These are phyloP conservation scores for Cyprinodon tularosa DNA, from an alignment of 2,113 vertebrate species.

Conservation along the genomic window DNA sequence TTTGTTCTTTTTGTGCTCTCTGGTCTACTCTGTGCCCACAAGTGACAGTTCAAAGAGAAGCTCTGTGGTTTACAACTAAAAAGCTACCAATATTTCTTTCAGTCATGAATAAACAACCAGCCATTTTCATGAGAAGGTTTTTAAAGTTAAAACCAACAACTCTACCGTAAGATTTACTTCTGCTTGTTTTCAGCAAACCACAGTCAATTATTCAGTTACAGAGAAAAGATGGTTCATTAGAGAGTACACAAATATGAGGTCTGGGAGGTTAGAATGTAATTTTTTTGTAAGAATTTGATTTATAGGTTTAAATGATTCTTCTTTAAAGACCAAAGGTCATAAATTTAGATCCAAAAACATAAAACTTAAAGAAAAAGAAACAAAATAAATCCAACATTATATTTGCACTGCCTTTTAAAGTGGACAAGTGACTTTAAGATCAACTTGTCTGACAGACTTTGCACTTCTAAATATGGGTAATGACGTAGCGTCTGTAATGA, in stretches of 20 bases:
- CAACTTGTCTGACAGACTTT: neutral
- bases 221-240: constrained; percentile 12
- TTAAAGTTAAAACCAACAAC: constrained; percentile 52
- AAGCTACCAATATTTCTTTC: constrained; percentile 54
- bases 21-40: constrained; percentile 36
- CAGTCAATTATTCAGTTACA: constrained; percentile 32
- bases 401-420: neutral
- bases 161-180: constrained; percentile 20
- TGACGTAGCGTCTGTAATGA: neutral
- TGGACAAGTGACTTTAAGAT: neutral
- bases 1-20: constrained; percentile 51
- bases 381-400: neutral
- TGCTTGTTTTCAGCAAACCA: constrained; percentile 27
- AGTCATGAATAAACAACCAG: constrained; percentile 50
- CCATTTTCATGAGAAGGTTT: constrained; percentile 61
- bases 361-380: neutral
- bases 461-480: neutral
- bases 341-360: neutral
- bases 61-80: constrained; percentile 29
- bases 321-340: neutral
- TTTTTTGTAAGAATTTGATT: neutral
- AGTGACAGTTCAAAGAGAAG: constrained; percentile 71
- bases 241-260: constrained; percentile 11
- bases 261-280: neutral
- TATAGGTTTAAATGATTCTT: neutral